Base-by-base conservation (phyloP, 2,888 invertebrate genomes). In the Lutraria lutraria region DNA sequence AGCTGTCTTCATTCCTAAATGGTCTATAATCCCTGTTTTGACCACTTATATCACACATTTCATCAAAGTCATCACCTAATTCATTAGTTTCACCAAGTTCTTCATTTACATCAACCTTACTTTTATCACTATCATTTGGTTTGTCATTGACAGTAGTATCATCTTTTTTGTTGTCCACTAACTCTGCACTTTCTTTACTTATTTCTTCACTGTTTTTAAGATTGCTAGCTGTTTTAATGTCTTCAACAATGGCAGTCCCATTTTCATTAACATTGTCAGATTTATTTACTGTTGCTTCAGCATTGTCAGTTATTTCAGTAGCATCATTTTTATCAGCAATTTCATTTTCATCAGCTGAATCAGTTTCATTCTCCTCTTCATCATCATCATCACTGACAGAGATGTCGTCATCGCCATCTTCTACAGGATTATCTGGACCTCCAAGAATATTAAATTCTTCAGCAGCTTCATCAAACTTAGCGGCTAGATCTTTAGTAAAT, bases 401-500 rank as follows among this genome's bases (percentile, higher is more conserved):
- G n/a, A 92, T 94, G 81, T 91, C 90, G 85, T 93, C 81, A 80
- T 94, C 90, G 16, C 81, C 82, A 43, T 63, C 86, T 16, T 87
- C 88, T 85, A 88, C 87, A 8, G 90, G 92, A 52, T 82, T 87
- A 31, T 92, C 94, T 8, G 94, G 94, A 25, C 94, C 94, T 34
- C 93, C 93, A 13, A 94, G 90, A 1, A 95, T 91, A 52, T 95
- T 95, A 13, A 95, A 85, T 34, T 95, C 95, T 29, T 93, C 94
- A 76, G 94, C 93, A 80, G 95, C 95, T 93, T 95, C 95, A 92
- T 95, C 94, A 94, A 96, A 95, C 68, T 94, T 90, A 15, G 94
- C 91, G 31, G 98, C 98, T 97, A 98, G 98, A 95, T 98, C 98
- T 96, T 98, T 98, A 0, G 98, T 98, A 94, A 99, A 98, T 85